Evolutionary conservation across 2,113 vertebrate species (phyloP).

Genomic region (Elanoides forficatus): DNA sequence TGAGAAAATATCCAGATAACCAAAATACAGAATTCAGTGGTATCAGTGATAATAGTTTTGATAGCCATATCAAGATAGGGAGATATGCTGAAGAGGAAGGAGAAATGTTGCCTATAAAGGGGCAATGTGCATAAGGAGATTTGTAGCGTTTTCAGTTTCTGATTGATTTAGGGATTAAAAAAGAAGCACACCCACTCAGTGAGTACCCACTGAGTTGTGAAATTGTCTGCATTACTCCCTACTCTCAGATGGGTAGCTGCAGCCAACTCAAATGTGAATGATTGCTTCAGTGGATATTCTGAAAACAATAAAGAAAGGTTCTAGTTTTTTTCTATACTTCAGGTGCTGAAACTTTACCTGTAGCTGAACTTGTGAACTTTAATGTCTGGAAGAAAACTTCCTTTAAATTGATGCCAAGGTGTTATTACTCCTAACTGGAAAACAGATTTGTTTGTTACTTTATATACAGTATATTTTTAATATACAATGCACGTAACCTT

Average conservation of each 20-base stretch:
- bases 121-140: not conserved
- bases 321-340: not conserved
- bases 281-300: not conserved
- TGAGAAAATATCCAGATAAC: not conserved
- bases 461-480: not conserved
- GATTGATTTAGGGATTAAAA: not conserved
- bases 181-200: not conserved
- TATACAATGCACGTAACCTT: not conserved
- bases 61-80: not conserved
- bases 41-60: not conserved
- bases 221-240: not conserved
- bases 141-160: not conserved
- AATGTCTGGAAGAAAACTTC: not conserved
- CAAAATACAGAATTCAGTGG: not conserved
- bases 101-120: not conserved
- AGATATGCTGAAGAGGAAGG: not conserved
- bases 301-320: not conserved
- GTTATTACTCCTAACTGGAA: not conserved
- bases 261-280: rapidly evolving
- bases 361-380: not conserved
- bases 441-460: not conserved
- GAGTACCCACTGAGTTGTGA: not conserved
- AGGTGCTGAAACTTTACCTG: not conserved
- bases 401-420: not conserved
- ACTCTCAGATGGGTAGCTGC: not conserved